These are phyloP conservation scores for Tenthredo scrophulariae DNA, from an alignment of 2,888 invertebrate species.

Conservation along the genomic window DNA sequence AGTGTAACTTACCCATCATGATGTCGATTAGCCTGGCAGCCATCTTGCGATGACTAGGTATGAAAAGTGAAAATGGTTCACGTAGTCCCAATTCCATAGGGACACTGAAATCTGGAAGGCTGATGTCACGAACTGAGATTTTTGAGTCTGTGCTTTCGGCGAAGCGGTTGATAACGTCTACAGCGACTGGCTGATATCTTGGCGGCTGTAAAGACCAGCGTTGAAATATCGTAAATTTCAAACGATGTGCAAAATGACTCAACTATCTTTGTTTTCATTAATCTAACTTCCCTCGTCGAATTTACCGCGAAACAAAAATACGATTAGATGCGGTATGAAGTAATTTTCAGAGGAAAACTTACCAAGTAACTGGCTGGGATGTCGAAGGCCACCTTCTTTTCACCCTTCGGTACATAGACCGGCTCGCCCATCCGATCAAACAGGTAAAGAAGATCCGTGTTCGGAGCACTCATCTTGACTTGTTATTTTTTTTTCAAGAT, in stretches of 20 bases:
- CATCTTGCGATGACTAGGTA: constrained; percentile 85
- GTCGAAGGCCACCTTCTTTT: constrained; percentile 82
- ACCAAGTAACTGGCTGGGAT: constrained; percentile 85
- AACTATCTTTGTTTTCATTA: not conserved
- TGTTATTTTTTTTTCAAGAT: not conserved
- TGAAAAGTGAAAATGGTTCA: constrained; percentile 87
- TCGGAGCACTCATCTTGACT: constrained; percentile 16
- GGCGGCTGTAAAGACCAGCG: constrained; percentile 75
- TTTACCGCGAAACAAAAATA: too few relatives aligned
- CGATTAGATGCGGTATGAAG: constrained; percentile 32
- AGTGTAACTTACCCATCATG: constrained; percentile 81
- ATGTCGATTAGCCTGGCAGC: constrained; percentile 86
- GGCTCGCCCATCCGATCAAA: constrained; percentile 90
- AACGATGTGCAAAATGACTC: not conserved
- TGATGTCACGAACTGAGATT: constrained; percentile 82
- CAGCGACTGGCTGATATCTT: constrained; percentile 81
- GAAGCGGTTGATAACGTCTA: constrained; percentile 82
- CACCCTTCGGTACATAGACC: constrained; percentile 88
- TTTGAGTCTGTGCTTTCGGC: constrained; percentile 77
- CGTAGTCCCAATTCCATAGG: constrained; percentile 83
- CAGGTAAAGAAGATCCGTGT: constrained; percentile 76
- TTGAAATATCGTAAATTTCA: constrained; percentile 10
- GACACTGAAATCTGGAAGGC: constrained; percentile 82
- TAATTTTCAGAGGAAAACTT: constrained; percentile 73
- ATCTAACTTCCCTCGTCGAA: not conserved